phyloP scores from a whole-genome alignment of 2,113 vertebrate species.

The Istiophorus platypterus region DNA sequence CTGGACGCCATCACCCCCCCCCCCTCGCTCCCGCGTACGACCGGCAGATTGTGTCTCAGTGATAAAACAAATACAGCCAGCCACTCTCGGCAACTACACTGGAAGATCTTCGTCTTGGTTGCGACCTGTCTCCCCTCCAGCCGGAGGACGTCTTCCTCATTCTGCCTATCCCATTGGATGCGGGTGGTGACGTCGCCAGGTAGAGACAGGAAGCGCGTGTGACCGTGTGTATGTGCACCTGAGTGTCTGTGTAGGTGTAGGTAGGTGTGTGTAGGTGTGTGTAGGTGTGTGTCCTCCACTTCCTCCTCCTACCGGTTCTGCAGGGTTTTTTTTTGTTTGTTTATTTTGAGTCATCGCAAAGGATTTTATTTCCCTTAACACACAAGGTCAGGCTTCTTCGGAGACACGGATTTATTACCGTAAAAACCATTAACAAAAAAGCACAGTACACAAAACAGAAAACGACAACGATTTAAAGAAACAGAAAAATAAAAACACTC shows the following conservation, averaged over 20 bases:
- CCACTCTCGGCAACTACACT: not conserved
- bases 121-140: not conserved
- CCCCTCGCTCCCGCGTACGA: too few species aligned
- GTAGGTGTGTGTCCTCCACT: not conserved
- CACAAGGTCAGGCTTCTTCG: slow-evolving; percentile 12
- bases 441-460: too few species aligned
- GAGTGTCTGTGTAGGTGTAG: not conserved
- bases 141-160: slow-evolving; percentile 64
- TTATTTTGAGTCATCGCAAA: slow-evolving; percentile 24
- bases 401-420: slow-evolving; percentile 12
- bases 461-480: not conserved
- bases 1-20: too few species aligned
- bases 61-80: too few species aligned
- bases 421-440: not conserved
- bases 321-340: slow-evolving; percentile 62
- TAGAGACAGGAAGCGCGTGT: too few species aligned
- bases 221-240: not conserved
- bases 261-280: not conserved
- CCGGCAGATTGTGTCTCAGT: accelerated
- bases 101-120: not conserved
- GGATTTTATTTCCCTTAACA: slow-evolving; percentile 7
- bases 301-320: slow-evolving; percentile 28
- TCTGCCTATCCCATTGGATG: slow-evolving; percentile 41
- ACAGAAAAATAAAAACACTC: not conserved
- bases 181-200: slow-evolving; percentile 62